These are phyloP conservation scores for Nemoura dubitans DNA, from an alignment of 2,888 invertebrate genomes.

Conservation along the genomic window DNA sequence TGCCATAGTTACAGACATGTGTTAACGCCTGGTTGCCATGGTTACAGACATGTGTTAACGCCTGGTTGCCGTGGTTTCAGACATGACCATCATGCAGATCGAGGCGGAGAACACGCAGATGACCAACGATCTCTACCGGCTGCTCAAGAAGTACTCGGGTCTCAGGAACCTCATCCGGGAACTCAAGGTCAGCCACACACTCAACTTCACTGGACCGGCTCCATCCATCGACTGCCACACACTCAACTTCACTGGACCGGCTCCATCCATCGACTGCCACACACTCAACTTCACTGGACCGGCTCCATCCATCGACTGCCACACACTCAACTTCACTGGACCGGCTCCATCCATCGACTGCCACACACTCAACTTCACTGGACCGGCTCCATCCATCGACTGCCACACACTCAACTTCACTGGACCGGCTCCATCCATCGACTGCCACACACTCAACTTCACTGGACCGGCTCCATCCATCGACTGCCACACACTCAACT, in stretches of 20 bases:
- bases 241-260: background rate
- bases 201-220: no score
- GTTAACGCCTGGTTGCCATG: background rate
- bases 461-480: no score
- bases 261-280: background rate
- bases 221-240: slow-evolving; percentile 20
- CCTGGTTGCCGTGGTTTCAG: slow-evolving; percentile 65
- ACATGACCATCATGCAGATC: slow-evolving; percentile 92
- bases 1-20: no score
- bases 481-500: no score
- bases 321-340: background rate
- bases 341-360: background rate
- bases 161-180: slow-evolving; percentile 87
- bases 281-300: background rate
- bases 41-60: slow-evolving; percentile 70
- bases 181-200: slow-evolving; percentile 82
- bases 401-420: no score
- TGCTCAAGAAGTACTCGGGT: slow-evolving; percentile 91
- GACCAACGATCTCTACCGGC: slow-evolving; percentile 91
- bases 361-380: background rate
- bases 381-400: no score
- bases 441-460: no score
- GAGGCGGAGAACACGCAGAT: slow-evolving; percentile 93
- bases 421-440: no score
- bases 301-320: background rate